Base-by-base conservation (phyloP, 2,113 vertebrate genomes). In the Syrrhaptes paradoxus region DNA sequence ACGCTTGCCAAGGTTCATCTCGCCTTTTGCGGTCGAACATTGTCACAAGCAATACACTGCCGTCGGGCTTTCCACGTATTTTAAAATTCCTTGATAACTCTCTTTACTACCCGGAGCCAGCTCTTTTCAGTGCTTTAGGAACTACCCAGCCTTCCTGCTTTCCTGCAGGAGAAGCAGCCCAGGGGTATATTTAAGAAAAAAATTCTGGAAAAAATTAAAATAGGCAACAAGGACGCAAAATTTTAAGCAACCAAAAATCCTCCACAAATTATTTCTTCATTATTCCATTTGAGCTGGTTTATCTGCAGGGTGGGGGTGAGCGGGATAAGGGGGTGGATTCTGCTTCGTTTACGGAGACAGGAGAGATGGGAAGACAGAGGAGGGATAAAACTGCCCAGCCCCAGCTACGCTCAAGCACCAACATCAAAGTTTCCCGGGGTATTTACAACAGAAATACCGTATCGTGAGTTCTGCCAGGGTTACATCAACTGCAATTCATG, bases 171-270 rank as follows among this genome's bases (percentile, higher is more conserved):
- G 57, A 22, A 82, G 57, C 36, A 52, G 78, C 49, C 2, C 10
- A 57, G 61, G 26, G 5, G 18, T 11, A 17, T 18, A 3, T 32
- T 26, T 20, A 13, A 17, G 31, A 87, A 59, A 45, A 45, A 87
- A 31, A 18, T 24, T 29, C 24, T 38, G 20, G 28, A 61, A 38
- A 34, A 86, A 87, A 84, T 2, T 1, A 32, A 82, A 66, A 38
- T 5, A 43, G 0, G 0, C 34, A 25, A 70, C 15, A 36, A 36
- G n/a, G 52, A 81, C 0, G 0, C 61, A 61, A 59, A 29, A 66
- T 41, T 19, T 78, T 20, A 83, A 85, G 55, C 19, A 26, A 57
- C 28, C 62, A 63, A 66, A 91, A 85, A 45, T 54, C 34, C 36
- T 45, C 59, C 57, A 18, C 8, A 8, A 36, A 61, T 52, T 19